Conservation (phyloP, 2,797 vertebrate genomes). For the Nannoperca obscura region DNA sequence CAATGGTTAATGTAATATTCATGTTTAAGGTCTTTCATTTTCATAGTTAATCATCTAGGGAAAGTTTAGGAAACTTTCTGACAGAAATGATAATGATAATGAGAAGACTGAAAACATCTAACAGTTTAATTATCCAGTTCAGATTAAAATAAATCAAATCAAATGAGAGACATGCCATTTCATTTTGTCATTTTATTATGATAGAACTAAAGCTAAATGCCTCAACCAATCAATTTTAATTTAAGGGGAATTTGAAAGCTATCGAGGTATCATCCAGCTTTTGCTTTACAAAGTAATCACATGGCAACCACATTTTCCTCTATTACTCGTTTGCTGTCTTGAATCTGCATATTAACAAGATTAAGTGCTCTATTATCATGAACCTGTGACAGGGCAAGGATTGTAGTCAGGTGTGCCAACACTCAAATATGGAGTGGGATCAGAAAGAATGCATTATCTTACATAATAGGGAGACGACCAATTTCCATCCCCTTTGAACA, state of each 20-base stretch:
- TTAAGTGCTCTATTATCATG: background rate
- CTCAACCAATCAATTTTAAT: background rate
- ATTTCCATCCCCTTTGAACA: background rate
- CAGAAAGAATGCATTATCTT: conserved; percentile 3
- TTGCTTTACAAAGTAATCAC: background rate
- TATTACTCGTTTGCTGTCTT: background rate
- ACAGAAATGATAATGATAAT: conserved; percentile 19
- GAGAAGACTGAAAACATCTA: conserved; percentile 13
- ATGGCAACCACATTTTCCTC: background rate
- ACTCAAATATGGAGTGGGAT: background rate
- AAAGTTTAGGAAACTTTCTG: conserved; percentile 3
- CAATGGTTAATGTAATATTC: conserved; percentile 34
- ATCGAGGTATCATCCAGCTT: background rate
- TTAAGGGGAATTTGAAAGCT: background rate
- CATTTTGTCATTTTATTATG: background rate
- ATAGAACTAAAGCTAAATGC: background rate
- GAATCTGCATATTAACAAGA: background rate
- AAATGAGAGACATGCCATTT: conserved; percentile 11
- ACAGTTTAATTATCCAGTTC: conserved; percentile 19
- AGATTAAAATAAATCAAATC: background rate
- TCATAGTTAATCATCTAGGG: background rate
- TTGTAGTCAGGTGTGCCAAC: background rate
- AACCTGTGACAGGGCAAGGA: background rate
- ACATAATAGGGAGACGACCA: background rate
- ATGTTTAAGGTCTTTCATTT: conserved; percentile 22